phyloP scores from a whole-genome alignment of 1,140 invertebrate species.

The Delia radicum region DNA sequence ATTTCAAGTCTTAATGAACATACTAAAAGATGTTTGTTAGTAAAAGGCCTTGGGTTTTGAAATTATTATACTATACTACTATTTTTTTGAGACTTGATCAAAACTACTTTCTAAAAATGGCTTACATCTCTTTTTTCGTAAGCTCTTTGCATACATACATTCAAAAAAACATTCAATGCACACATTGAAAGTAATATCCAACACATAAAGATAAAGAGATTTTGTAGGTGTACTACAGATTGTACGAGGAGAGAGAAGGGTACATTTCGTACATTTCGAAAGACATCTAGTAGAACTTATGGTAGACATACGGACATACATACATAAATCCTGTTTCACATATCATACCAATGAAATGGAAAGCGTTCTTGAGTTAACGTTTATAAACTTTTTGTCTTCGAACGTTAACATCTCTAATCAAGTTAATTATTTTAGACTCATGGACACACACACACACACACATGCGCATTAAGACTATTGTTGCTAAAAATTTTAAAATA shows the following conservation, averaged over 20 bases:
- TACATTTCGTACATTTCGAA: too few species aligned
- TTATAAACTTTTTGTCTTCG: too few species aligned
- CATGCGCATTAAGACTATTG: background rate
- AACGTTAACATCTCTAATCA: too few species aligned
- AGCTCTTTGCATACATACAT: conserved; percentile 4
- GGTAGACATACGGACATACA: too few species aligned
- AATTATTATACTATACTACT: background rate
- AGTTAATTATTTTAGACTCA: background rate
- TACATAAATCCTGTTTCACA: too few species aligned
- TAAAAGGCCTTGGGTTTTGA: conserved; percentile 18
- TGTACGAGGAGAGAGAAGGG: background rate
- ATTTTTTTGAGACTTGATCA: conserved; percentile 6
- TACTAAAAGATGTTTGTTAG: background rate
- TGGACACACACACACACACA: background rate
- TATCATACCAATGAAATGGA: background rate
- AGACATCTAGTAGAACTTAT: too few species aligned
- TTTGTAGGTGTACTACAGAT: background rate
- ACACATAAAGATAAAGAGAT: background rate
- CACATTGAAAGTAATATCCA: background rate
- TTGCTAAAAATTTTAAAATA: too few species aligned
- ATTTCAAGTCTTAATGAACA: background rate
- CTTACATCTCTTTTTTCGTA: conserved; percentile 19
- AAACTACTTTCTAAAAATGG: conserved; percentile 24
- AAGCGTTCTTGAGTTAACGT: conserved; percentile 5
- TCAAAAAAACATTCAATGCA: background rate